phyloP scores from a whole-genome alignment of 1,140 invertebrate genomes.

The Brachionus plicatilis region DNA sequence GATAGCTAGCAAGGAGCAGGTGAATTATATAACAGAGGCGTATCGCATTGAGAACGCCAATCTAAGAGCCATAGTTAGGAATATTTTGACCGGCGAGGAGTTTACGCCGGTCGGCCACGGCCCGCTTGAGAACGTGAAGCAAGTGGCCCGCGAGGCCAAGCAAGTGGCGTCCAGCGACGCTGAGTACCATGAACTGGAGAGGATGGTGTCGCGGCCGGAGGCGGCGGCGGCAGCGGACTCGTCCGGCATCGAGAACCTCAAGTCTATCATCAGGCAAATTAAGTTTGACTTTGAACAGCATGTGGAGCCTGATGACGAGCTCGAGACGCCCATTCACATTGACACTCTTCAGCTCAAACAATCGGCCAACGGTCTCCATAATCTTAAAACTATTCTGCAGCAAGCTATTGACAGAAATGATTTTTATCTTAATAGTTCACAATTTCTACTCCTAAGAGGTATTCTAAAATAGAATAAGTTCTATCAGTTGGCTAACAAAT shows the following conservation, averaged over 20 bases:
- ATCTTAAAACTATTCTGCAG: neutral
- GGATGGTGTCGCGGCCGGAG: neutral
- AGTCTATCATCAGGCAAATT: slow-evolving; percentile 38
- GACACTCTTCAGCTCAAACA: neutral
- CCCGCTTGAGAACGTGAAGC: neutral
- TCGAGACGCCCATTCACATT: neutral
- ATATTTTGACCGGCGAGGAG: neutral
- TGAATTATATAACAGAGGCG: neutral
- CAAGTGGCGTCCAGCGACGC: neutral
- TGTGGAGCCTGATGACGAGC: neutral
- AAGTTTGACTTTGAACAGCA: neutral
- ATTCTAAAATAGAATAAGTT: neutral
- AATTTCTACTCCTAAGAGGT: slow-evolving; percentile 4
- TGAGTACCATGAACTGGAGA: neutral
- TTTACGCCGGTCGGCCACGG: neutral
- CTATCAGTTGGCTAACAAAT: neutral
- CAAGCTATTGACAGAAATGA: slow-evolving; percentile 19
- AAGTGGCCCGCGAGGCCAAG: neutral
- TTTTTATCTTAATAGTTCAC: neutral
- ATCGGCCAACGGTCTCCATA: neutral
- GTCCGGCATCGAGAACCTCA: slow-evolving; percentile 19
- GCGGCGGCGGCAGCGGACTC: neutral
- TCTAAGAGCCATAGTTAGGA: neutral
- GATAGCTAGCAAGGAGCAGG: neutral
- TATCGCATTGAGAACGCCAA: slow-evolving; percentile 12